Percentiles rank a stretch among this genome's conserved stretches.
These are phyloP conservation scores for Heterodera filipjevi DNA, from an alignment of 2,888 invertebrate species.

Conservation along the genomic window DNA sequence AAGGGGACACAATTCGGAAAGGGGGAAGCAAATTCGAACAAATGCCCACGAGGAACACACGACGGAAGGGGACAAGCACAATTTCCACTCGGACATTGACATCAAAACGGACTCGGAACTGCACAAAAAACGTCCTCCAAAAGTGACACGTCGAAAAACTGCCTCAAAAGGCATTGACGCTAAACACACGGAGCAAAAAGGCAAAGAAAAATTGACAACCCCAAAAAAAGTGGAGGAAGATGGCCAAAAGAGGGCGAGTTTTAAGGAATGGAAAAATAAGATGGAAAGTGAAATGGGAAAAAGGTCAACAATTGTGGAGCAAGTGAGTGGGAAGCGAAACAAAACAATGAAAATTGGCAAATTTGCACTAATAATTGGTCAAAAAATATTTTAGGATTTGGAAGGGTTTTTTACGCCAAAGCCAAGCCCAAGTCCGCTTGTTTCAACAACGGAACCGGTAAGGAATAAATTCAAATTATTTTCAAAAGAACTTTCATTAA, in stretches of 20 bases:
- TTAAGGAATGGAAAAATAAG: background rate
- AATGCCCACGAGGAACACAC: background rate
- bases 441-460: too few species aligned
- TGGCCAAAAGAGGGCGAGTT: background rate
- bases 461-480: too few species aligned
- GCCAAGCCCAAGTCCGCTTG: too few species aligned
- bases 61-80: background rate
- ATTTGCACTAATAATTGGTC: too few species aligned
- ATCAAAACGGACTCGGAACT: slow-evolving; percentile 4
- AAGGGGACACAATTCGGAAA: background rate
- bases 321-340: too few species aligned
- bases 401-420: too few species aligned
- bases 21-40: background rate
- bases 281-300: background rate
- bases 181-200: background rate
- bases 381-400: too few species aligned
- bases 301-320: background rate
- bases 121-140: background rate
- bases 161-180: background rate
- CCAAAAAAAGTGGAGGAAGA: background rate
- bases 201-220: background rate
- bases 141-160: background rate
- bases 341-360: too few species aligned
- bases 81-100: background rate
- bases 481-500: too few species aligned